phyloP scores from a whole-genome alignment of 2,888 invertebrate genomes.

The Spialia ferax region DNA sequence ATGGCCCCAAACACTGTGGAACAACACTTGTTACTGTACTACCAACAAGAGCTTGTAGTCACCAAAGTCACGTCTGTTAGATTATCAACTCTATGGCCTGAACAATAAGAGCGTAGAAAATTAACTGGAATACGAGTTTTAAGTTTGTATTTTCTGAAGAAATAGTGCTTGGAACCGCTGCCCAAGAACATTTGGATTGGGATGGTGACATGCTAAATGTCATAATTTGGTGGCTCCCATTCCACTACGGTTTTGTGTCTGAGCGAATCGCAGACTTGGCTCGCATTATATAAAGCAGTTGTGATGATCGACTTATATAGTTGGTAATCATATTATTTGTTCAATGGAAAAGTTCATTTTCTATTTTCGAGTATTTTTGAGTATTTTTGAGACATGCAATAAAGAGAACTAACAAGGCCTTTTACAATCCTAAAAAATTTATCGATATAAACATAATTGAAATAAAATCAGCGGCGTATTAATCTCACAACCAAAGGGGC shows the following conservation, averaged over 20 bases:
- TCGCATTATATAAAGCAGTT: background rate
- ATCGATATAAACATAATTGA: no score
- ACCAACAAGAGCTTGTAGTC: background rate
- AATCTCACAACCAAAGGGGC: no score
- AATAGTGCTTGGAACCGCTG: conserved; percentile 14
- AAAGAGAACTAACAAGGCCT: no score
- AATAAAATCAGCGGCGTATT: no score
- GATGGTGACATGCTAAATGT: conserved; percentile 23
- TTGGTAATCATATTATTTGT: no score
- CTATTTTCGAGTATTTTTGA: no score
- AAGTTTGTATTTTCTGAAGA: conserved; percentile 5
- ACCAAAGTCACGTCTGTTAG: background rate
- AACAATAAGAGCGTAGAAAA: background rate
- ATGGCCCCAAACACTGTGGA: conserved; percentile 26
- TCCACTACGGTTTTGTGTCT: background rate
- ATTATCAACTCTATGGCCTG: conserved; percentile 21
- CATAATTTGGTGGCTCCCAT: conserved; percentile 28
- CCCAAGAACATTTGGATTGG: conserved; percentile 8
- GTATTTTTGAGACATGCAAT: no score
- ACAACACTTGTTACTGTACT: conserved; percentile 28
- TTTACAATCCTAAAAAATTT: no score
- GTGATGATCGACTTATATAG: background rate
- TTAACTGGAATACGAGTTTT: no score
- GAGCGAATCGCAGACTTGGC: background rate
- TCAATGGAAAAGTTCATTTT: no score